A percentile compares a stretch with the other conserved stretches of the same genome.
phyloP scores from a whole-genome alignment of 1,140 invertebrate genomes.

The Drosophila pandora region DNA sequence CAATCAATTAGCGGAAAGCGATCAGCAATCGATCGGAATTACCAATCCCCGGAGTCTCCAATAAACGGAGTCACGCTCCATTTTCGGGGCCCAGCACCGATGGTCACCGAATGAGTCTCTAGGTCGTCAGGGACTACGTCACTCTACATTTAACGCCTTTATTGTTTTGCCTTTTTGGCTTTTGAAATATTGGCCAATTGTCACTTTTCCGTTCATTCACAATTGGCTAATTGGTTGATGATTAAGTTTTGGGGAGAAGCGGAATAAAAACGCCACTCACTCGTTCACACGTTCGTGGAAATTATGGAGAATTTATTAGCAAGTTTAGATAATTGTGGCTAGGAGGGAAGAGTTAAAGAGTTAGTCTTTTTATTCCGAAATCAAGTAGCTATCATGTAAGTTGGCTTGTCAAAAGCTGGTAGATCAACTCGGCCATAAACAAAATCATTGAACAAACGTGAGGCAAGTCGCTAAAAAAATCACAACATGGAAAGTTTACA shows the following conservation, averaged over 20 bases:
- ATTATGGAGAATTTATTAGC: slow-evolving; percentile 61
- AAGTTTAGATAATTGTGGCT: slow-evolving; percentile 38
- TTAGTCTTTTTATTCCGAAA: neutral
- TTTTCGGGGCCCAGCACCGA: slow-evolving; percentile 36
- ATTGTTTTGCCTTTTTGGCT: slow-evolving; percentile 25
- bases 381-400: neutral
- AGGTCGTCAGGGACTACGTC: slow-evolving; percentile 37
- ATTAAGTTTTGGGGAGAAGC: slow-evolving; percentile 35
- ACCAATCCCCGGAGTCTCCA: slow-evolving; percentile 14
- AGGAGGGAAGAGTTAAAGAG: slow-evolving; percentile 1
- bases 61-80: slow-evolving; percentile 43
- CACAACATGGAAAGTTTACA: slow-evolving; percentile 68
- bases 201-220: slow-evolving; percentile 31
- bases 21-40: slow-evolving; percentile 18
- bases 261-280: slow-evolving; percentile 46
- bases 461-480: slow-evolving; percentile 44
- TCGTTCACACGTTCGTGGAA: slow-evolving; percentile 66
- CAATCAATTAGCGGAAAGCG: slow-evolving; percentile 37
- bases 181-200: slow-evolving; percentile 35
- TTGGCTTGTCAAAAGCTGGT: slow-evolving; percentile 29
- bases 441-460: slow-evolving; percentile 51
- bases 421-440: slow-evolving; percentile 41
- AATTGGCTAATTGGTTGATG: slow-evolving; percentile 48
- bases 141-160: slow-evolving; percentile 16
- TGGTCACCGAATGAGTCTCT: slow-evolving; percentile 23